Evolutionary conservation across 1,140 invertebrate species (phyloP).

Genomic region (Halictus rubicundus): DNA sequence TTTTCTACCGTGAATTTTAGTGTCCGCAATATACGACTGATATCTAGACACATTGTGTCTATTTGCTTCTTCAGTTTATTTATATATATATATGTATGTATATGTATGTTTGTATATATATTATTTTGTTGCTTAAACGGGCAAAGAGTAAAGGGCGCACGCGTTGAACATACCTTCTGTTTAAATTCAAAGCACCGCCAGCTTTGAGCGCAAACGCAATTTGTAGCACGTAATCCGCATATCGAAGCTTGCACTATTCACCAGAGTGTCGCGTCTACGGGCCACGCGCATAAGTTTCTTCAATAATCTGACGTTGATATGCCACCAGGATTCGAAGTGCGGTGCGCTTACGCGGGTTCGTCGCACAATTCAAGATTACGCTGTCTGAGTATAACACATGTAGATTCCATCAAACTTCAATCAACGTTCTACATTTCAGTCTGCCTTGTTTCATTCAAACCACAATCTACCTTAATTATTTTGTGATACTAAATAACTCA

Average conservation of each 20-base stretch:
- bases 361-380: constrained; percentile 56
- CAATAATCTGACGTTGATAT: constrained; percentile 69
- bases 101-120: no score
- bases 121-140: constrained; percentile 66
- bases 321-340: constrained; percentile 64
- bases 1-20: constrained; percentile 51
- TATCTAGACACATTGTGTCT: constrained; percentile 37
- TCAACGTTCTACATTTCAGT: constrained; percentile 39
- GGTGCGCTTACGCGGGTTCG: constrained; percentile 66
- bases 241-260: constrained; percentile 69
- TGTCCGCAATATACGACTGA: constrained; percentile 51
- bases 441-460: neutral
- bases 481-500: neutral
- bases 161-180: constrained; percentile 78
- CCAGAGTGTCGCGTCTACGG: constrained; percentile 62
- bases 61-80: constrained; percentile 14
- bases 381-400: constrained; percentile 46
- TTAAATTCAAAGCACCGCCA: constrained; percentile 76
- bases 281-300: constrained; percentile 69
- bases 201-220: constrained; percentile 77
- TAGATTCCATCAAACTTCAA: constrained; percentile 40
- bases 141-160: constrained; percentile 75
- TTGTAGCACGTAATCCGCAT: constrained; percentile 74
- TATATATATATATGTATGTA: no score
- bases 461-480: neutral